Percentiles rank a stretch among this genome's conserved stretches.
phyloP scores from a whole-genome alignment of 2,797 vertebrate species.

The Molossus alvarezi region DNA sequence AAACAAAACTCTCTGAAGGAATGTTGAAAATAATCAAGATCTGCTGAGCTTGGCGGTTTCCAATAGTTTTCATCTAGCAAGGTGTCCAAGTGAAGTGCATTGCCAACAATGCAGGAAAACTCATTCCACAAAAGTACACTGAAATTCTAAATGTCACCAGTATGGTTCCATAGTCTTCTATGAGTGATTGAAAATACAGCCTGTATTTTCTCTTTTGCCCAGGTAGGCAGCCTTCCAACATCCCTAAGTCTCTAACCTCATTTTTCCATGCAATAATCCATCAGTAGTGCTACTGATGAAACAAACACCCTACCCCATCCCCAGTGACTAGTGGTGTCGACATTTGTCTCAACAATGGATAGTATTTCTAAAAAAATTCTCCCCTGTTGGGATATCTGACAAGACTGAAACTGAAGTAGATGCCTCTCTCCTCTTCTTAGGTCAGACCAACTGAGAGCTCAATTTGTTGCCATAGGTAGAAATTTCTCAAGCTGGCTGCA shows the following conservation, averaged over 20 bases:
- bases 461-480: slow-evolving; percentile 73
- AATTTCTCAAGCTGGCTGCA: slow-evolving; percentile 67
- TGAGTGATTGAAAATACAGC: slow-evolving; percentile 81
- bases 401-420: slow-evolving; percentile 62
- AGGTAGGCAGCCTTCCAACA: slow-evolving; percentile 79
- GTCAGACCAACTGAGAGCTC: slow-evolving; percentile 61
- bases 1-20: slow-evolving; percentile 62
- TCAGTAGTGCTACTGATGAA: slow-evolving; percentile 80
- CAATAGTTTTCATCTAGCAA: slow-evolving; percentile 82
- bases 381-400: slow-evolving; percentile 69
- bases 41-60: slow-evolving; percentile 83
- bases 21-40: slow-evolving; percentile 81
- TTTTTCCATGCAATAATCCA: slow-evolving; percentile 84
- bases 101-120: slow-evolving; percentile 83
- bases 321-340: slow-evolving; percentile 55
- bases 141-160: slow-evolving; percentile 86
- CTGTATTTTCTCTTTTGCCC: slow-evolving; percentile 84
- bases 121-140: slow-evolving; percentile 86
- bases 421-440: slow-evolving; percentile 66
- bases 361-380: slow-evolving; percentile 78
- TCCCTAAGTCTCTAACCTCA: slow-evolving; percentile 81
- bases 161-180: slow-evolving; percentile 84
- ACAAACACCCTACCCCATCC: slow-evolving; percentile 70
- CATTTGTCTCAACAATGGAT: slow-evolving; percentile 79
- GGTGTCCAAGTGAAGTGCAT: slow-evolving; percentile 82